Evolutionary conservation across 2,113 vertebrate genomes (phyloP), one percentile per base, ranked within the genome.

Genomic region (Hipposideros armiger): DNA sequence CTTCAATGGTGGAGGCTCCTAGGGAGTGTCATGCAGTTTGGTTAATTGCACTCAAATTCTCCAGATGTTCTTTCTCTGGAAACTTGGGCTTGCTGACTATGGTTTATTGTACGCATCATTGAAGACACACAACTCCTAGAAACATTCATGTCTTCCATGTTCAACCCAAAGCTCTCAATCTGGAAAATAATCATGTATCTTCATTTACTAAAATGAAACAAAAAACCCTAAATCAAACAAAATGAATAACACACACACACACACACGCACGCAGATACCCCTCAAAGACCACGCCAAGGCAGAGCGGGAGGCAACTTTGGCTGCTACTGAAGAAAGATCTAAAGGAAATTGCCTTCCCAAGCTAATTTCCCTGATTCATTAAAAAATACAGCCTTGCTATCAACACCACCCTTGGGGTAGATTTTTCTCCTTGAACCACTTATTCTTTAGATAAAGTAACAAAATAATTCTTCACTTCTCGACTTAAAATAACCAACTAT

Each of bases 31-130:
- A 30, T 76, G 17, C 8, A 67, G 4, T 80, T 92, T 90, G 0
- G 26, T 2, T 19, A 90, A 69, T 86, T 97, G 30, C 54, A 93
- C 47, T 77, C 45, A 7, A 93, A 62, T 97, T 76, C 45, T 62
- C 50, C 4, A 86, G 32, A 67, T 97, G 10, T 13, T 90, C 28
- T 62, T 85, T 40, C 66, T 95, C 28, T 88, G 50, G 69, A 77
- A 64, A 73, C 10, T 64, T 96, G n/a, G 22, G 69, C 22, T 62
- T 82, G 17, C 7, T 20, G 77, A 62, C 62, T 28, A 50, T 17
- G 64, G 32, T 87, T 56, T 69, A 47, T 45, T 5, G 3, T n/a
- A 14, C 77, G 30, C 24, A n/a, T 64, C 64, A 36, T 1, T 82
- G 26, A 90, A 90, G 66, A 86, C 28, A 30, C 4, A 62, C 40